Evolutionary conservation across 2,888 invertebrate species (phyloP).

Genomic region (Uropetala carovei): DNA sequence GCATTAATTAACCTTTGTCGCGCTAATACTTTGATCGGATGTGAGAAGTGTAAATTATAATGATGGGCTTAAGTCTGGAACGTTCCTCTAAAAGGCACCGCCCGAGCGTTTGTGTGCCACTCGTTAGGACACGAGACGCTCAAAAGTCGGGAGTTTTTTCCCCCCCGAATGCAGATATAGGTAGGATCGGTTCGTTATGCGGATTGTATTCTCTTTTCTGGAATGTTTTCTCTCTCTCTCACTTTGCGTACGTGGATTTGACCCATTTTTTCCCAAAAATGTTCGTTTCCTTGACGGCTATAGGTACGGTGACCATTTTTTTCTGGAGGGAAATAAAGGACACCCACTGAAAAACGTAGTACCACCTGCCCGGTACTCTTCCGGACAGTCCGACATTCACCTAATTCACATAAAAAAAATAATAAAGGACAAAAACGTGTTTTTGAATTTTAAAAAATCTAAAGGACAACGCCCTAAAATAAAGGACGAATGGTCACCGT

Average conservation of each 20-base stretch:
- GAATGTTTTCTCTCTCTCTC: neutral
- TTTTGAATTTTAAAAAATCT: no score
- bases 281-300: no score
- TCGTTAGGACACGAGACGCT: neutral
- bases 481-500: no score
- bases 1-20: constrained; percentile 63
- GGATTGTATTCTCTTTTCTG: constrained; percentile 5
- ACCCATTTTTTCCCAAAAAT: neutral
- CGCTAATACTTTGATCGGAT: constrained; percentile 63
- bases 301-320: no score
- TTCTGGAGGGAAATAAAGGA: no score
- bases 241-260: neutral
- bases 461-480: no score
- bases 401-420: no score
- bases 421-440: no score
- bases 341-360: no score
- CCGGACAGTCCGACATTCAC: no score
- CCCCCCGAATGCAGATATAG: neutral
- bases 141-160: neutral
- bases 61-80: constrained; percentile 43
- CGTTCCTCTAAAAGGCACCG: neutral
- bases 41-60: constrained; percentile 63
- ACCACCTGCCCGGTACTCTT: no score
- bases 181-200: constrained; percentile 17
- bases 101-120: neutral